Conservation (phyloP, 1,140 invertebrate species). For the Leucophenga varia region DNA sequence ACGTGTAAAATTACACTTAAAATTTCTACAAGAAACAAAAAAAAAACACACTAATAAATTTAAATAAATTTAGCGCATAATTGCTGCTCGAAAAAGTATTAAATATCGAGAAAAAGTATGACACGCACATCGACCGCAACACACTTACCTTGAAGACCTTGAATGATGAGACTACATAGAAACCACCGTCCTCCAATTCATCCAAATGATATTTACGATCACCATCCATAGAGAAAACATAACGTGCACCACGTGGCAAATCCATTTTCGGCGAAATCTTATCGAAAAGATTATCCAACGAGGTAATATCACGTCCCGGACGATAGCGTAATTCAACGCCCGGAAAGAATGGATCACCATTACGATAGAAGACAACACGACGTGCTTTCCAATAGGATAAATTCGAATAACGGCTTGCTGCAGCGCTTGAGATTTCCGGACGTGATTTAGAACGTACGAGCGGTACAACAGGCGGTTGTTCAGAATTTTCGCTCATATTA, state of each 20-base stretch:
- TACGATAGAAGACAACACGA: conserved; percentile 87
- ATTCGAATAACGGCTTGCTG: conserved; percentile 71
- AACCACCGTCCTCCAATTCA: conserved; percentile 85
- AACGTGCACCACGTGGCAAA: conserved; percentile 78
- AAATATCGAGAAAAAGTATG: too few relatives aligned
- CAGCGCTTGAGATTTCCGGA: conserved; percentile 52
- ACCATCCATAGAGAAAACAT: conserved; percentile 90
- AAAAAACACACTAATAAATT: not conserved
- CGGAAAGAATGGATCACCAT: conserved; percentile 89
- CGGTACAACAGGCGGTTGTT: conserved; percentile 51
- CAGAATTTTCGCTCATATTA: conserved; percentile 55
- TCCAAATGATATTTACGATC: conserved; percentile 79
- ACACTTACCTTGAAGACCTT: conserved; percentile 84
- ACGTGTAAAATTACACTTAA: conserved; percentile 37
- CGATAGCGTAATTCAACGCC: conserved; percentile 87
- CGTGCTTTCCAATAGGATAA: conserved; percentile 83
- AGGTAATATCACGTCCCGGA: conserved; percentile 82
- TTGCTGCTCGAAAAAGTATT: not conserved
- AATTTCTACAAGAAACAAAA: conserved; percentile 16
- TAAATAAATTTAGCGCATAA: not conserved
- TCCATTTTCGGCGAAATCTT: conserved; percentile 81
- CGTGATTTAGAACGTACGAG: conserved; percentile 52
- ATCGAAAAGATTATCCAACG: conserved; percentile 81
- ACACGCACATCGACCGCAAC: not conserved
- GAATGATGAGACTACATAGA: conserved; percentile 88